A percentile compares a stretch with the other conserved stretches of the same genome.
phyloP scores from a whole-genome alignment of 2,888 invertebrate species.

The Achlya flavicornis region DNA sequence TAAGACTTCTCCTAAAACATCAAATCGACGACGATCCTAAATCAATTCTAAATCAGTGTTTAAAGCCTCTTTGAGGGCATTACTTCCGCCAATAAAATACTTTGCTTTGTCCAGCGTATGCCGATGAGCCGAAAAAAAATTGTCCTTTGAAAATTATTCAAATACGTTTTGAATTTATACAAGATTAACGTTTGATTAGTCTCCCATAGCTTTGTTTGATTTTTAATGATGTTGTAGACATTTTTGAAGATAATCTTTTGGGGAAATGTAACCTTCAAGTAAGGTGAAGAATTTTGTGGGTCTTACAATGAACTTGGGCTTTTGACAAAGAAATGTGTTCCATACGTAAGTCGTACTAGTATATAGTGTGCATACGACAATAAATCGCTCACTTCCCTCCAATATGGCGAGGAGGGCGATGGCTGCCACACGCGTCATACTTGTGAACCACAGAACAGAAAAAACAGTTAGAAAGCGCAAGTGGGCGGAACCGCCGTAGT shows the following conservation, averaged over 20 bases:
- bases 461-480: too few species aligned
- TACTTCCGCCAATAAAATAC: conserved; percentile 77
- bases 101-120: conserved; percentile 56
- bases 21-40: conserved; percentile 69
- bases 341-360: too few species aligned
- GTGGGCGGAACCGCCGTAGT: too few species aligned
- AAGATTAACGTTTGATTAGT: conserved; percentile 34
- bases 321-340: too few species aligned
- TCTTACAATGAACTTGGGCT: too few species aligned
- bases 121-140: conserved; percentile 36
- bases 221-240: neutral
- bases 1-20: conserved; percentile 22
- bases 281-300: conserved; percentile 21
- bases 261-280: conserved; percentile 35
- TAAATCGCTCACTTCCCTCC: too few species aligned
- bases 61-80: conserved; percentile 69
- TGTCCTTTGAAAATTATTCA: conserved; percentile 29
- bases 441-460: too few species aligned
- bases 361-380: too few species aligned
- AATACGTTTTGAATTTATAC: conserved; percentile 18
- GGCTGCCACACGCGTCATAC: too few species aligned
- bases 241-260: neutral
- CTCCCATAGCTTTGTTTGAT: conserved; percentile 34
- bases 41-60: conserved; percentile 77
- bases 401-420: too few species aligned